A percentile compares a stretch with the other conserved stretches of the same genome.
phyloP scores from a whole-genome alignment of 92 coral and sea anemone genomes.

The Actinernus sp. region DNA sequence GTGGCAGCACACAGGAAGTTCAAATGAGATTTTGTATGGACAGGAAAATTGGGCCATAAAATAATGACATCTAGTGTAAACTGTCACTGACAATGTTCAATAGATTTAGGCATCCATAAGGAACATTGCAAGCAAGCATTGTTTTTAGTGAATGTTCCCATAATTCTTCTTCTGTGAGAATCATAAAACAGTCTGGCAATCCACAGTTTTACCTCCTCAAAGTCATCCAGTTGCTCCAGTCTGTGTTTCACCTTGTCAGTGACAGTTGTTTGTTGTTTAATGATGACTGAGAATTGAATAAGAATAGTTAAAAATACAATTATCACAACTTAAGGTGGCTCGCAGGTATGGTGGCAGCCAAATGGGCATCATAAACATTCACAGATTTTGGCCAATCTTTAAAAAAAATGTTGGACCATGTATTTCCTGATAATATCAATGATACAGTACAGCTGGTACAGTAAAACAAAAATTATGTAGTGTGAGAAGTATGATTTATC shows the following conservation, averaged over 20 bases:
- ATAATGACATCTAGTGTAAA: neutral
- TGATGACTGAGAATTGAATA: constrained; percentile 85
- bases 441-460: too few relatives aligned
- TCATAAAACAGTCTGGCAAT: neutral
- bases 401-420: too few relatives aligned
- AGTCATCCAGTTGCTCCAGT: constrained; percentile 95
- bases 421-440: too few relatives aligned
- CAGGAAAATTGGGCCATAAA: neutral
- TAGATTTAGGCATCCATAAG: too few relatives aligned
- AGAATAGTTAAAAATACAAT: too few relatives aligned
- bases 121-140: neutral
- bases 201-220: constrained; percentile 87
- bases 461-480: neutral
- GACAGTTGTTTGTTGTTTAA: constrained; percentile 96
- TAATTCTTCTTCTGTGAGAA: neutral
- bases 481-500: neutral
- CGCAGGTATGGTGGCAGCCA: too few relatives aligned
- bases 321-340: too few relatives aligned
- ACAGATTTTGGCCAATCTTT: too few relatives aligned
- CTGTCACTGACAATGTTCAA: too few relatives aligned
- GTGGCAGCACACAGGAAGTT: neutral
- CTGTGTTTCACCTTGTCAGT: constrained; percentile 97
- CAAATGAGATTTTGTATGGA: neutral
- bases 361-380: too few relatives aligned
- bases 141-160: neutral